Evolutionary conservation across 2,113 vertebrate species (phyloP).

Genomic region (Calyptommatus sinebrachiatus): DNA sequence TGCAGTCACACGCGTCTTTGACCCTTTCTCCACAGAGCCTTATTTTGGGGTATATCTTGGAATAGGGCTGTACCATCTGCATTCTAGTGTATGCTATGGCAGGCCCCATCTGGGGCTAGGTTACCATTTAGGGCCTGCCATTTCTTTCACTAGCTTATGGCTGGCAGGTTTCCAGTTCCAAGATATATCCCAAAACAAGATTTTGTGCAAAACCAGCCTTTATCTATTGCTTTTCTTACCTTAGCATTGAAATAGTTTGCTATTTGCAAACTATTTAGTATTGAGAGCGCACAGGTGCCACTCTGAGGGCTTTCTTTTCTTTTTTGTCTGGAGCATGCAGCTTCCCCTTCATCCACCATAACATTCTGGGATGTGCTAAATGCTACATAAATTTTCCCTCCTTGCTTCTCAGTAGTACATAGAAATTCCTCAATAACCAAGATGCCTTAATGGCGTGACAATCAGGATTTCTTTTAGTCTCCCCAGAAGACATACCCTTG

Average conservation of each 20-base stretch:
- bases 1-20: background rate
- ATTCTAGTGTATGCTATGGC: too few relatives aligned
- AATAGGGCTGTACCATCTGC: too few relatives aligned
- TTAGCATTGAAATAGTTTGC: conserved; percentile 6
- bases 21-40: too few relatives aligned
- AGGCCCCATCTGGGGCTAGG: too few relatives aligned
- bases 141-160: too few relatives aligned
- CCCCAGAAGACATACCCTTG: background rate
- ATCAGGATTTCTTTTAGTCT: conserved; percentile 6
- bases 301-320: background rate
- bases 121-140: too few relatives aligned
- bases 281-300: background rate
- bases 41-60: too few relatives aligned
- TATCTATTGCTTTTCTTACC: background rate
- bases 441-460: background rate
- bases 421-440: background rate
- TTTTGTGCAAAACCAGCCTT: background rate
- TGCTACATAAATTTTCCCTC: background rate
- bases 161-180: too few relatives aligned
- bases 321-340: background rate
- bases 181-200: too few relatives aligned
- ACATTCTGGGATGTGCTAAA: background rate
- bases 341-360: background rate
- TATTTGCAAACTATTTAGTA: conserved; percentile 13
- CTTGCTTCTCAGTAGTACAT: background rate